Percentiles rank a stretch among this genome's conserved stretches.
Evolutionary conservation across 2,797 vertebrate genomes (phyloP).

Genomic region (Halcyon smyrnensis): DNA sequence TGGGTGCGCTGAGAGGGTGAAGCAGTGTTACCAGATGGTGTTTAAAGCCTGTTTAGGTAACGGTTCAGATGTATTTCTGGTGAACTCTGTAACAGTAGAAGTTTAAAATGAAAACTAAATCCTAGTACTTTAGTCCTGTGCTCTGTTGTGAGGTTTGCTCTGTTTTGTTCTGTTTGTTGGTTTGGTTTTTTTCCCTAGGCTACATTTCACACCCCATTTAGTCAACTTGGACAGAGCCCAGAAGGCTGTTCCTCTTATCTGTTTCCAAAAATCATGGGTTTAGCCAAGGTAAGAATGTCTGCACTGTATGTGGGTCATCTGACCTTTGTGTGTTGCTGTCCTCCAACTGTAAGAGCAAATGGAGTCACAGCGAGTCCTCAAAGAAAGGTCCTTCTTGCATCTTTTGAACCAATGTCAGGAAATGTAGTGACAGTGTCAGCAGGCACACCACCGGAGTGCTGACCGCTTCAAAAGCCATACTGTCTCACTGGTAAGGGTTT

Average conservation of each 20-base stretch:
- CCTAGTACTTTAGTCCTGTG: neutral
- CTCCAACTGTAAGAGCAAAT: neutral
- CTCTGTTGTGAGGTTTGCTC: neutral
- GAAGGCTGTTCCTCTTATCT: conserved; percentile 94
- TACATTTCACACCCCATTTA: conserved; percentile 92
- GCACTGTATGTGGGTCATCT: neutral
- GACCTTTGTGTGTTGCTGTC: neutral
- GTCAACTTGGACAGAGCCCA: conserved; percentile 87
- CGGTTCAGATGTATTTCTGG: neutral
- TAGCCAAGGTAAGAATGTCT: conserved; percentile 82
- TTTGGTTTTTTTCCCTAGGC: conserved; percentile 77
- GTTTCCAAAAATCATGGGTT: conserved; percentile 93
- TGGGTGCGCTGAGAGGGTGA: neutral
- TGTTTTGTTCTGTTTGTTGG: neutral
- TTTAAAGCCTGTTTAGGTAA: neutral
- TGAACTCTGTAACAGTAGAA: neutral
- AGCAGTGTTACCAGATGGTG: neutral
- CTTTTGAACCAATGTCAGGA: neutral
- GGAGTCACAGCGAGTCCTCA: neutral
- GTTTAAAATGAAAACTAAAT: neutral
- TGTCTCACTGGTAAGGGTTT: too few species aligned
- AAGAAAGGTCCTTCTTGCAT: neutral
- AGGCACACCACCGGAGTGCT: neutral
- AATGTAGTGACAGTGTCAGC: neutral
- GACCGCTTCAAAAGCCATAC: neutral